Base-by-base conservation (phyloP, 2,113 vertebrate species). In the Dasyprocta punctata region DNA sequence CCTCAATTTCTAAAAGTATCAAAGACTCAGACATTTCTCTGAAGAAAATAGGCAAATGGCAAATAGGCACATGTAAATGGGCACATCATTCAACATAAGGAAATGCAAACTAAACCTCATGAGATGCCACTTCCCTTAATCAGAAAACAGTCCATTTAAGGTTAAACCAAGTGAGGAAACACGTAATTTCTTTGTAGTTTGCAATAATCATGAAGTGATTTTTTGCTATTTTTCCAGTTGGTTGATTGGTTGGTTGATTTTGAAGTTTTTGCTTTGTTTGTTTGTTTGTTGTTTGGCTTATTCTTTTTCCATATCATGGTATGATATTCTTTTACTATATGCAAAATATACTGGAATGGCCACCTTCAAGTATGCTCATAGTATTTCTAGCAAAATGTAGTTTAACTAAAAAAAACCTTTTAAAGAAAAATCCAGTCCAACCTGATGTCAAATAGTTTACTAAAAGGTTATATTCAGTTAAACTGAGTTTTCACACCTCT, bases 341-440 rank as follows among this genome's bases (percentile, higher is more conserved):
- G 24, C n/a, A 63, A 80, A 94, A 69, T 41, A 28, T 10, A 24
- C 58, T 89, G 73, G 7, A 93, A 86, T 80, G 22, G 20, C 38
- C 38, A 86, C 36, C 47, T 90, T 52, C 28, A 67, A 60, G 52
- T n/a, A 77, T 20, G n/a, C 38, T 88, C 52, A 71, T 16, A 47
- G 60, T 47, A 94, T 81, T 92, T 67, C 80, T 69, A 86, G 54
- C 17, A 92, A 94, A 89, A 93, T 52, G 41, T 52, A 47, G 73
- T 30, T 14, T 14, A 56, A 56, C 86, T 84, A 86, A 93, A 94
- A 44, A 44, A 33, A 96, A 96, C 47, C 56, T 78, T 90, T 58
- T 28, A 90, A 86, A 89, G 83, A 91, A 96, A 96, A 95, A 63
- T 58, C 36, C 63, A 92, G 22, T 41, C 87, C 75, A 91, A 78